Conservation (phyloP, 1,140 invertebrate species). For the Drosophila pseudoananassae region DNA sequence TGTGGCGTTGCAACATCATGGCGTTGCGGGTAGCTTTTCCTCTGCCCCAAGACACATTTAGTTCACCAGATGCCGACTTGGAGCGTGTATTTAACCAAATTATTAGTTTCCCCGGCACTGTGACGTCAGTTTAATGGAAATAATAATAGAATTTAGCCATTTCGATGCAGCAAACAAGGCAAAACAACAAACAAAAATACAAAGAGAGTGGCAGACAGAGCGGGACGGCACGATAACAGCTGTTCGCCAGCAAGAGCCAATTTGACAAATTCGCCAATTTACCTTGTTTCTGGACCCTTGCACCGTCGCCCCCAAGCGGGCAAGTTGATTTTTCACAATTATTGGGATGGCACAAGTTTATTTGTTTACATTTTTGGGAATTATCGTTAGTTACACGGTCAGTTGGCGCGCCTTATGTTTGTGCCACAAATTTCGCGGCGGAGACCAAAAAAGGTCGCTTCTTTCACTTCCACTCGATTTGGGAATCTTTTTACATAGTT, state of each 20-base stretch:
- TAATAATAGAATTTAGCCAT: slow-evolving; percentile 44
- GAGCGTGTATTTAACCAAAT: slow-evolving; percentile 5
- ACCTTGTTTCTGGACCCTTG: slow-evolving; percentile 28
- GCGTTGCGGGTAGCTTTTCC: neutral
- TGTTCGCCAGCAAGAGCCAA: slow-evolving; percentile 41
- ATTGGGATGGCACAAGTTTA: slow-evolving; percentile 19
- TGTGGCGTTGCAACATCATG: slow-evolving; percentile 34
- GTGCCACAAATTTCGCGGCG: slow-evolving; percentile 46
- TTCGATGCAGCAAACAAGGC: slow-evolving; percentile 18
- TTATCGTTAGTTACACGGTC: slow-evolving; percentile 43
- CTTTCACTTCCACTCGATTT: slow-evolving; percentile 10
- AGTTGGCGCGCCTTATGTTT: slow-evolving; percentile 59
- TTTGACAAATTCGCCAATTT: slow-evolving; percentile 31
- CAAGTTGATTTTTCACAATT: slow-evolving; percentile 36
- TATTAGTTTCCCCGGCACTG: neutral
- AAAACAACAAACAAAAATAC: slow-evolving; percentile 25
- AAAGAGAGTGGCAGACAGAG: slow-evolving; percentile 26
- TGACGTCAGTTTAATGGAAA: slow-evolving; percentile 24
- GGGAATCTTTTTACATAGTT: neutral
- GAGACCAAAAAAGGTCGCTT: slow-evolving; percentile 23
- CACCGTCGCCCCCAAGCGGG: neutral
- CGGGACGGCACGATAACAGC: slow-evolving; percentile 57
- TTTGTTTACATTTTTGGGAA: slow-evolving; percentile 67
- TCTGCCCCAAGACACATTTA: neutral
- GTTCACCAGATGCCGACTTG: slow-evolving; percentile 1